Conservation (phyloP, 2,797 vertebrate genomes). For the Sciurus vulgaris region DNA sequence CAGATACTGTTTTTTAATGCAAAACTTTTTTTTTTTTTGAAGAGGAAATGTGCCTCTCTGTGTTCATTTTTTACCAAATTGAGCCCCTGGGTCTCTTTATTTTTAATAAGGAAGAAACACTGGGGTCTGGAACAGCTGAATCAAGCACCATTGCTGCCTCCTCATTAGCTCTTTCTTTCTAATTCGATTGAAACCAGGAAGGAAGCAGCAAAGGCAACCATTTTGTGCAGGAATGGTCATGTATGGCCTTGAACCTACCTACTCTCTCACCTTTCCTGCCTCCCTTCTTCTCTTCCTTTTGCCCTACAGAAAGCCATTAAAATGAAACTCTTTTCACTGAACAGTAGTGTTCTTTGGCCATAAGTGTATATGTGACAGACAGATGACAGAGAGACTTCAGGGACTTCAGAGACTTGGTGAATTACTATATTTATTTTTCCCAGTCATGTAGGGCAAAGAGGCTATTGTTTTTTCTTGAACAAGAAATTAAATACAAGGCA, state of each 20-base stretch:
- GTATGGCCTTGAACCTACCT: not conserved
- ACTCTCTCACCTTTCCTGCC: not conserved
- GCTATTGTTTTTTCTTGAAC: conserved; percentile 43
- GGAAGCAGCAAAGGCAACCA: conserved; percentile 54
- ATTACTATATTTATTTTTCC: not conserved
- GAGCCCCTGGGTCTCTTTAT: conserved; percentile 77
- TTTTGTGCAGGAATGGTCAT: conserved; percentile 54
- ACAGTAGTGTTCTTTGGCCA: not conserved
- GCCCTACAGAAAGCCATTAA: not conserved
- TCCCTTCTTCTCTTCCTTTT: not conserved
- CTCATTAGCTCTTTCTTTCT: conserved; percentile 70
- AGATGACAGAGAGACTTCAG: not conserved
- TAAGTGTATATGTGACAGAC: not conserved
- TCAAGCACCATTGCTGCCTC: conserved; percentile 66
- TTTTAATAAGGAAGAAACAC: conserved; percentile 76
- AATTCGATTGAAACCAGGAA: conserved; percentile 78
- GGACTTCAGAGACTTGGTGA: conserved; percentile 46
- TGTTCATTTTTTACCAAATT: conserved; percentile 74
- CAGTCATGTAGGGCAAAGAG: conserved; percentile 43
- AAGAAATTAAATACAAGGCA: conserved; percentile 75
- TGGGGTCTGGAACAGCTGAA: conserved; percentile 76
- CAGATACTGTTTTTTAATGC: conserved; percentile 34
- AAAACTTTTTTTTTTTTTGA: conserved; percentile 53
- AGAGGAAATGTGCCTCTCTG: conserved; percentile 69
- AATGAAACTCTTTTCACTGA: not conserved